Percentiles rank a stretch among this genome's conserved stretches.
These are phyloP conservation scores for Himalopsyche tibetana DNA, from an alignment of 2,888 invertebrate genomes.

Conservation along the genomic window DNA sequence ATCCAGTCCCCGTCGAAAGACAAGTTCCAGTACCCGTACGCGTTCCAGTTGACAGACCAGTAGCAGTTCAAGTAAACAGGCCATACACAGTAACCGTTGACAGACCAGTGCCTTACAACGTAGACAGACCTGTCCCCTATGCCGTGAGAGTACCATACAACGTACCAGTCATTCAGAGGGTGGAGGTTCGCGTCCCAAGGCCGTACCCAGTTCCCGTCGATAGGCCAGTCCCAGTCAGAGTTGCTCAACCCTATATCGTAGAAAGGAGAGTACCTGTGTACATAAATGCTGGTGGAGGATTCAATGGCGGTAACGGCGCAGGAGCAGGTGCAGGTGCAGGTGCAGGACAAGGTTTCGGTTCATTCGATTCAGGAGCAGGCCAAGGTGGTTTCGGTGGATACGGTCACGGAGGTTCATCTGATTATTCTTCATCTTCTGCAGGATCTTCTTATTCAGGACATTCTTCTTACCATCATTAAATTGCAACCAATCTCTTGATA, in stretches of 20 bases:
- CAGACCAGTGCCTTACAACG: constrained; percentile 57
- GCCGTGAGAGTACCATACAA: constrained; percentile 60
- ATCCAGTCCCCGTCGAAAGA: constrained; percentile 70
- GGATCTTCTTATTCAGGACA: no score
- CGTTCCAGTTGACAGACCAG: constrained; percentile 75
- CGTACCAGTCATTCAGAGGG: constrained; percentile 61
- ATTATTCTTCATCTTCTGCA: constrained; percentile 10
- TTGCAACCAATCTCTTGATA: no score
- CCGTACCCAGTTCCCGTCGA: constrained; percentile 76
- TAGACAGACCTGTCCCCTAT: constrained; percentile 62
- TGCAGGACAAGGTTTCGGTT: no score
- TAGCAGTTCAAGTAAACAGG: constrained; percentile 75
- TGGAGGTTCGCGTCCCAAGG: constrained; percentile 66
- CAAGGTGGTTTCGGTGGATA: constrained; percentile 47
- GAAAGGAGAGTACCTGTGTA: constrained; percentile 75
- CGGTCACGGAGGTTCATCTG: constrained; percentile 21
- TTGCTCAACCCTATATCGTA: constrained; percentile 66
- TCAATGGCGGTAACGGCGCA: background rate
- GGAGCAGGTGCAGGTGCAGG: no score
- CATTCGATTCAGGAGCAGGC: no score
- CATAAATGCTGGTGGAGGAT: constrained; percentile 55
- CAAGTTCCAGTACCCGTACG: constrained; percentile 74
- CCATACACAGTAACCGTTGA: constrained; percentile 51
- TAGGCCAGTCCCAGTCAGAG: constrained; percentile 74
- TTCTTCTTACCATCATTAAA: no score